Percentiles rank a stretch among this genome's conserved stretches.
phyloP scores from a whole-genome alignment of 2,113 vertebrate species.

The Scalopus aquaticus region DNA sequence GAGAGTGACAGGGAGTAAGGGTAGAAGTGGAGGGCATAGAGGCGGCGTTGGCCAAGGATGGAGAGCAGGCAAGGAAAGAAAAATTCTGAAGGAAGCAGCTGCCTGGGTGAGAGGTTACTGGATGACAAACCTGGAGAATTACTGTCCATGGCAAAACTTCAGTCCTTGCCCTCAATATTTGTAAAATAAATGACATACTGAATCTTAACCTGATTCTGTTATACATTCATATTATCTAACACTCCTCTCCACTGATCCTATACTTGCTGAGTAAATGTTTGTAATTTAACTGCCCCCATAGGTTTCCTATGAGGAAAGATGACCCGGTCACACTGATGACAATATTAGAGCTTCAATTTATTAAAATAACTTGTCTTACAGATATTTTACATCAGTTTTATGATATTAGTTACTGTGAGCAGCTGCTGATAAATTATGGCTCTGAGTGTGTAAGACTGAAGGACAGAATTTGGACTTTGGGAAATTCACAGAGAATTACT shows the following conservation, averaged over 20 bases:
- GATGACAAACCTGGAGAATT: too few species aligned
- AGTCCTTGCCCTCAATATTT: too few species aligned
- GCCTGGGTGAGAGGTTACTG: too few species aligned
- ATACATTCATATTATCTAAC: neutral
- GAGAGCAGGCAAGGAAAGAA: too few species aligned
- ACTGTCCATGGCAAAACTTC: too few species aligned
- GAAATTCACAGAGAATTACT: neutral
- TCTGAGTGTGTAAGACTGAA: neutral
- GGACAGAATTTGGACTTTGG: neutral
- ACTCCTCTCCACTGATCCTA: neutral
- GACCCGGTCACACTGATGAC: neutral
- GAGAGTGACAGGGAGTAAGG: too few species aligned
- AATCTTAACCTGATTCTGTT: neutral
- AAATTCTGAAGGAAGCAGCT: too few species aligned
- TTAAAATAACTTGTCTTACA: neutral
- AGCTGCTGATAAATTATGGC: neutral
- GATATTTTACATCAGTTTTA: neutral
- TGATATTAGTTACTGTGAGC: neutral
- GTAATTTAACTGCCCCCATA: neutral
- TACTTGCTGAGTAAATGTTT: neutral
- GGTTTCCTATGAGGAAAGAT: too few species aligned
- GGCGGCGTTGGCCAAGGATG: too few species aligned
- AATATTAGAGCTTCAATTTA: neutral
- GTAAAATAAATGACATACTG: neutral
- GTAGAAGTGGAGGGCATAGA: too few species aligned